Base-by-base conservation (phyloP, 2,113 vertebrate genomes). In the Vombatus ursinus region DNA sequence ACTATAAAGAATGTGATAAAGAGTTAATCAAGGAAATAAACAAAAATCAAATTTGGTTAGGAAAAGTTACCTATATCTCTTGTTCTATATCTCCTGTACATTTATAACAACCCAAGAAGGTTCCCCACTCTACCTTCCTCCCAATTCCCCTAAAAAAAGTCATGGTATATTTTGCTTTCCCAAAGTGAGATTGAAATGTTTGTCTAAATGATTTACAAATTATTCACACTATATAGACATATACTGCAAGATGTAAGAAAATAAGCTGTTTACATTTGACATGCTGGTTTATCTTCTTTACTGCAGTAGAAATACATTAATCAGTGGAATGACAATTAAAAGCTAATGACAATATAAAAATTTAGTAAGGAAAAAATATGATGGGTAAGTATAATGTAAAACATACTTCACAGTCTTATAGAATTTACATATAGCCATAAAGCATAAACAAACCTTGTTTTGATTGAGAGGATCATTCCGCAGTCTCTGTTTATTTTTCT, bases 401-500 rank as follows among this genome's bases (percentile, higher is more conserved):
- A 47, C 57, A 49, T 16, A 25, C 25, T 50, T 7, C 26, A n/a
- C 49, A 90, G 22, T 91, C 49, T 57, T 90, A 90, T 0, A 53
- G 8, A 92, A 89, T 28, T 57, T 1, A 26, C 26, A 23, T 23
- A 91, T 24, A 37, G 90, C 22, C 52, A 25, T 94, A 94, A 94
- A 94, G 94, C 92, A 92, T 94, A 89, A 96, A 98, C 98, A 94
- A 97, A 99, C 99, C 99, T 99, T 99, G 96, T 98, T 98, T 96
- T 98, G 98, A 98, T 98, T 99, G 96, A 99, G 99, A 93, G 98
- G 98, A 96, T 99, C 99, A 57, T 98, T 99, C 94, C 99, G 98
- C n/a, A 99, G 98, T 97, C 98, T 99, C 98, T 99, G 99, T 96
- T 99, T 99, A 98, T 99, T 99, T 98, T 99, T 99, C 98, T 99